Evolutionary conservation across 2,888 invertebrate genomes (phyloP).

Genomic region (Chelonus formosanus): DNA sequence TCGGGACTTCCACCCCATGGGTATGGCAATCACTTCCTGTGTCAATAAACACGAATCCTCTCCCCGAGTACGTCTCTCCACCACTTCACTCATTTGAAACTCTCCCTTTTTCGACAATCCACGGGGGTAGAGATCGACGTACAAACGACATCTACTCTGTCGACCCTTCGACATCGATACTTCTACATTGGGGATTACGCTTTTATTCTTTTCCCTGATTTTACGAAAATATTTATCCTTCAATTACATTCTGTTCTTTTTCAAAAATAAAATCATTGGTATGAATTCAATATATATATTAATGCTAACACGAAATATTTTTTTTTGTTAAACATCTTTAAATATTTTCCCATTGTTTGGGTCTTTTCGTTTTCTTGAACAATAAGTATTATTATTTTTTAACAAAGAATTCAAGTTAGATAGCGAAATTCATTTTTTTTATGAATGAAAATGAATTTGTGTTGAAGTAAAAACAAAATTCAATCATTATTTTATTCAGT

Average conservation of each 20-base stretch:
- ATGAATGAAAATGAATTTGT: no score
- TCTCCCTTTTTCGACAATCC: slow-evolving; percentile 21
- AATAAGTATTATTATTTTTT: no score
- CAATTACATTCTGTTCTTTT: slow-evolving; percentile 37
- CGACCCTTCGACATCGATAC: slow-evolving; percentile 46
- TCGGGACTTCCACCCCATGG: slow-evolving; percentile 41
- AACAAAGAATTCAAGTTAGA: no score
- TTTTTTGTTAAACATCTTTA: no score
- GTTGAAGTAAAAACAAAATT: no score
- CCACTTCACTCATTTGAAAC: slow-evolving; percentile 12
- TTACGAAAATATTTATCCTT: slow-evolving; percentile 44
- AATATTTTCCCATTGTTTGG: no score
- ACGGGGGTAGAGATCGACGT: slow-evolving; percentile 40
- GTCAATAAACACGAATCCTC: slow-evolving; percentile 60
- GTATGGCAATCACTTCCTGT: slow-evolving; percentile 62
- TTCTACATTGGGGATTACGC: slow-evolving; percentile 29
- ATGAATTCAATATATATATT: neutral
- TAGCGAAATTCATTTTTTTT: no score
- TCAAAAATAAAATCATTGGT: slow-evolving; percentile 3
- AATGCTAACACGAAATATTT: no score
- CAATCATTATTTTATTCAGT: no score
- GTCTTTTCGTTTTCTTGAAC: no score
- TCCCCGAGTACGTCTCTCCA: slow-evolving; percentile 22
- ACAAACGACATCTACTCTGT: slow-evolving; percentile 44
- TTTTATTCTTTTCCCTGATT: slow-evolving; percentile 35